Evolutionary conservation across 2,797 vertebrate genomes (phyloP).

Genomic region (Smutsia temminckii): DNA sequence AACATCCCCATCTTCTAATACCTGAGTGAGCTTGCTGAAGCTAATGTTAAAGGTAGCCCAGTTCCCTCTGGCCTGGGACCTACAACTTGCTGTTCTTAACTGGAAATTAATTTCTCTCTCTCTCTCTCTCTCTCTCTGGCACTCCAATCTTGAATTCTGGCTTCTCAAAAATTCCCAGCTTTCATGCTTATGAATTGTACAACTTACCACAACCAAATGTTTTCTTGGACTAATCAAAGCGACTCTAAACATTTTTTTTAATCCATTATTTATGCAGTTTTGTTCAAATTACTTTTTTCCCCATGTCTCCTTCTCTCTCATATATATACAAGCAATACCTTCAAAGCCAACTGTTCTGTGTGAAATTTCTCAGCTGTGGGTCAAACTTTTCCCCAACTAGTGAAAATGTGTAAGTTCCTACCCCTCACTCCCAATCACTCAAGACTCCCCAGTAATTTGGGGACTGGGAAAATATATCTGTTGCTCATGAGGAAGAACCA

Average conservation of each 20-base stretch:
- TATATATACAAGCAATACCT: background rate
- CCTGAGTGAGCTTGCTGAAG: accelerated
- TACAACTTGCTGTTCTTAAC: background rate
- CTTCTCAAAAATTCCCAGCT: background rate
- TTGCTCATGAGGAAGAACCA: slow-evolving; percentile 28
- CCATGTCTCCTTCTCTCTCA: background rate
- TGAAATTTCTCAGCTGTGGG: background rate
- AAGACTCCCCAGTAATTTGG: background rate
- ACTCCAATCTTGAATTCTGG: background rate
- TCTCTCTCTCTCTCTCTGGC: too few species aligned
- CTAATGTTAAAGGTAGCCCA: too few species aligned
- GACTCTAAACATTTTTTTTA: background rate
- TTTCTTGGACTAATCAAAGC: background rate
- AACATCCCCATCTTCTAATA: background rate
- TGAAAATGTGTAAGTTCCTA: slow-evolving; percentile 29
- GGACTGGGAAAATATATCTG: background rate
- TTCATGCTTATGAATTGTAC: background rate
- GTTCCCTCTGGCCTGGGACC: background rate
- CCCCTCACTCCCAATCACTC: background rate
- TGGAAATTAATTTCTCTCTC: background rate
- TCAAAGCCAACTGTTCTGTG: background rate
- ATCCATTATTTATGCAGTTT: background rate
- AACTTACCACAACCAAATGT: background rate
- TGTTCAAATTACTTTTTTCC: background rate
- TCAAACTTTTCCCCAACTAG: background rate